These are phyloP conservation scores for Seriola dumerili DNA, from an alignment of 2,113 vertebrate genomes.

Conservation along the genomic window DNA sequence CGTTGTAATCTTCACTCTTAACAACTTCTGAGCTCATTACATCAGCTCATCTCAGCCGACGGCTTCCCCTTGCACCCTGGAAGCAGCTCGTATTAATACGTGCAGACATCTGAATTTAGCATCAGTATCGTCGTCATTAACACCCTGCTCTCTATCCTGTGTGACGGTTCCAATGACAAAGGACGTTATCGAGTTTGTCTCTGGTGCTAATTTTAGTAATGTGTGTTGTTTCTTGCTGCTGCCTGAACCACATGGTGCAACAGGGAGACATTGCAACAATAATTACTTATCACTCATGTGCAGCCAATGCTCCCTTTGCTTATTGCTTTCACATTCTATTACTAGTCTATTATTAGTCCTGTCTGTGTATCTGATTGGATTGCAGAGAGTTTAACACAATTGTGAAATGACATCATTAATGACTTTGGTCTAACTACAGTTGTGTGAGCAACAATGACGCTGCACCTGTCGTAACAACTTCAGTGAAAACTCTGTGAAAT, in stretches of 20 bases:
- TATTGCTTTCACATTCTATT: constrained; percentile 49
- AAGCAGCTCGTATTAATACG: not conserved
- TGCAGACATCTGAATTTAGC: not conserved
- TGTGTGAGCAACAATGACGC: not conserved
- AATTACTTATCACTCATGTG: constrained; percentile 36
- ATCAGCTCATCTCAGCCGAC: too few species aligned
- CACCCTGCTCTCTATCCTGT: constrained; percentile 3
- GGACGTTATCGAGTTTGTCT: constrained; percentile 24
- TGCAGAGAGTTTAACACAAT: constrained; percentile 16
- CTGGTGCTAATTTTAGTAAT: constrained; percentile 6
- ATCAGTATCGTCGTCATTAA: not conserved
- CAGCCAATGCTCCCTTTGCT: constrained; percentile 39
- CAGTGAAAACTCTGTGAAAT: not conserved
- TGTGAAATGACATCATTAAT: constrained; percentile 38
- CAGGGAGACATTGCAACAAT: constrained; percentile 32
- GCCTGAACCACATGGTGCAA: constrained; percentile 8
- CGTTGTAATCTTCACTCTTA: too few species aligned
- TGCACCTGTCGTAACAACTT: not conserved
- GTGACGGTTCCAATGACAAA: constrained; percentile 21
- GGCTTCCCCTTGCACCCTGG: too few species aligned
- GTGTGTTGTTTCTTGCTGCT: constrained; percentile 3
- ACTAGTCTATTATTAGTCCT: not conserved
- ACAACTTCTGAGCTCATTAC: too few species aligned
- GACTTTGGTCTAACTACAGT: constrained; percentile 20
- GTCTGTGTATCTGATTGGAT: constrained; percentile 42